These are phyloP conservation scores for Drosophila chauvacae DNA, from an alignment of 1,140 invertebrate species.

Conservation along the genomic window DNA sequence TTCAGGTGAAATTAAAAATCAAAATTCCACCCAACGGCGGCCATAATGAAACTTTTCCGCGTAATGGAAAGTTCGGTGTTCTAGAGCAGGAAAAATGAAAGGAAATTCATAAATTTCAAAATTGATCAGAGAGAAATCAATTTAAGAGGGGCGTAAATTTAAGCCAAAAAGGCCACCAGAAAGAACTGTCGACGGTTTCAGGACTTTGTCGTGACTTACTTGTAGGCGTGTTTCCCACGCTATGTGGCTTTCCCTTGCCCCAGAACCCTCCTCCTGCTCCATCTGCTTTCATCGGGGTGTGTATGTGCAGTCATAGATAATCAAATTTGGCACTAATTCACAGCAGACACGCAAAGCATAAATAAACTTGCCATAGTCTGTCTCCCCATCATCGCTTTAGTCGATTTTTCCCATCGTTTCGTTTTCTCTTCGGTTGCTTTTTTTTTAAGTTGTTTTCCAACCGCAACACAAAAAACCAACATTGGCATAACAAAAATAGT, in stretches of 20 bases:
- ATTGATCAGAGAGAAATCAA: conserved; percentile 69
- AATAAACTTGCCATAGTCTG: conserved; percentile 77
- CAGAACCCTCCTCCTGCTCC: background rate
- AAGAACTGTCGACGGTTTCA: conserved; percentile 30
- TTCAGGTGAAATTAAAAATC: conserved; percentile 48
- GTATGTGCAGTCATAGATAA: conserved; percentile 75
- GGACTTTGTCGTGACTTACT: conserved; percentile 61
- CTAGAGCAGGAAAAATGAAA: conserved; percentile 29
- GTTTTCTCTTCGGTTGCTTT: background rate
- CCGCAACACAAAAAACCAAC: conserved; percentile 54
- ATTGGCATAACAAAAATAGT: conserved; percentile 25
- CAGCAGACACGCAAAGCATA: conserved; percentile 81
- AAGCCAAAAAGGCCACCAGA: conserved; percentile 21
- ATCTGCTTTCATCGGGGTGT: conserved; percentile 8
- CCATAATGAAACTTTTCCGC: background rate
- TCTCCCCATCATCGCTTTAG: conserved; percentile 41
- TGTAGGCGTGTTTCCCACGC: conserved; percentile 65
- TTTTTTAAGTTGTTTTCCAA: conserved; percentile 50
- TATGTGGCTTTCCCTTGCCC: conserved; percentile 25
- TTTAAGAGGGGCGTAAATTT: conserved; percentile 60
- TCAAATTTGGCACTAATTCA: conserved; percentile 83
- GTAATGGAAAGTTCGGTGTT: conserved; percentile 1
- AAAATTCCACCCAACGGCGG: background rate
- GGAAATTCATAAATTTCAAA: conserved; percentile 66
- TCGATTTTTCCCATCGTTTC: conserved; percentile 46